A percentile compares a stretch with the other conserved stretches of the same genome.
phyloP scores from a whole-genome alignment of 2,888 invertebrate species.

The Dorcus hopei region DNA sequence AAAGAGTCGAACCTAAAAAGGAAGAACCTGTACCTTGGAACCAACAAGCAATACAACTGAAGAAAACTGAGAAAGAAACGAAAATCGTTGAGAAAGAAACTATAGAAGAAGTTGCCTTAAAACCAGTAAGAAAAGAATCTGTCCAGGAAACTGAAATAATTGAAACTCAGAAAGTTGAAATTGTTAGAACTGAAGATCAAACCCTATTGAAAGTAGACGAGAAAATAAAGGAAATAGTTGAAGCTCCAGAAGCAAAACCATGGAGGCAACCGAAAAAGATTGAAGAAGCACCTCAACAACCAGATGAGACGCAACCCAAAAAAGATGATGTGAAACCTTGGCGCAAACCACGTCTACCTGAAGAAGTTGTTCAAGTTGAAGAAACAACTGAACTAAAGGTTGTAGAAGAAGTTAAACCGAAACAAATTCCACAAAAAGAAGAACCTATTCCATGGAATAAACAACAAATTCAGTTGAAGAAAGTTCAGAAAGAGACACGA shows the following conservation, averaged over 20 bases:
- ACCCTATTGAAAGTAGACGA: slow-evolving; percentile 43
- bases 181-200: slow-evolving; percentile 28
- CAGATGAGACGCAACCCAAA: slow-evolving; percentile 34
- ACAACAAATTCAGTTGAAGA: slow-evolving; percentile 50
- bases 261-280: slow-evolving; percentile 32
- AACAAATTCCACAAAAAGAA: slow-evolving; percentile 27
- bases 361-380: slow-evolving; percentile 4
- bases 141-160: slow-evolving; percentile 35
- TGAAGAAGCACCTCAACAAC: slow-evolving; percentile 33
- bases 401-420: slow-evolving; percentile 28
- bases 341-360: slow-evolving; percentile 28
- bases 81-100: slow-evolving; percentile 36
- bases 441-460: slow-evolving; percentile 30
- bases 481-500: slow-evolving; percentile 51
- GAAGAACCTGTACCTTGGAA: slow-evolving; percentile 57
- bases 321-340: slow-evolving; percentile 22
- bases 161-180: background rate
- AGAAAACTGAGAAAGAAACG: slow-evolving; percentile 43
- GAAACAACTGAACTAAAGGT: slow-evolving; percentile 3
- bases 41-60: slow-evolving; percentile 60
- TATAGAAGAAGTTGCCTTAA: slow-evolving; percentile 34
- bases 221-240: slow-evolving; percentile 32
- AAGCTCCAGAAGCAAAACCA: slow-evolving; percentile 24
- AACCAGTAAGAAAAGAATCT: slow-evolving; percentile 35
- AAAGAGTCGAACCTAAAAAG: slow-evolving; percentile 25